Percentiles rank a stretch among this genome's conserved stretches.
These are phyloP conservation scores for Magallana angulata DNA, from an alignment of 1,140 invertebrate species.

Conservation along the genomic window DNA sequence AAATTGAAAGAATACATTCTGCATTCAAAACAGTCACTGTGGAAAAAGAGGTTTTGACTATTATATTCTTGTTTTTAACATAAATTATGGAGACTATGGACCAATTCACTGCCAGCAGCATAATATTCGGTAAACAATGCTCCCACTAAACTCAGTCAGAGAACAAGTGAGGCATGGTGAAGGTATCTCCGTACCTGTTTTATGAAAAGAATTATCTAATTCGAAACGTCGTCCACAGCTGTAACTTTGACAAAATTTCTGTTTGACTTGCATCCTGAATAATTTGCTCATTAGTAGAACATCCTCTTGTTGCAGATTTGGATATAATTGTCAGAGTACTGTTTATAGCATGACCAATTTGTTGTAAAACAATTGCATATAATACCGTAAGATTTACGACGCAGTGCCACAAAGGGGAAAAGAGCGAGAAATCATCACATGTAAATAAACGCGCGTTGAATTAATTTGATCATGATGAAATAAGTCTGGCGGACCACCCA, in stretches of 20 bases:
- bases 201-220: neutral
- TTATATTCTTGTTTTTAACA: too few relatives aligned
- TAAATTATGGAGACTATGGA: too few relatives aligned
- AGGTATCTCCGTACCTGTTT: neutral
- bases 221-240: neutral
- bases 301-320: neutral
- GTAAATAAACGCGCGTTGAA: conserved; percentile 4
- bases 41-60: too few relatives aligned
- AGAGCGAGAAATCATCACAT: conserved; percentile 8
- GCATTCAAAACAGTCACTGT: too few relatives aligned
- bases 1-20: too few relatives aligned
- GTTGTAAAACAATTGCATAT: neutral
- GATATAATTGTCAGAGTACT: conserved; percentile 5
- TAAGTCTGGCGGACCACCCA: neutral
- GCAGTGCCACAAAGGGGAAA: neutral
- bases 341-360: neutral
- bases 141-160: neutral
- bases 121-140: too few relatives aligned
- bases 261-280: neutral
- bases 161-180: neutral
- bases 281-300: neutral
- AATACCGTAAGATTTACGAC: neutral
- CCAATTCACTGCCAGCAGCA: too few relatives aligned
- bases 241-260: neutral
- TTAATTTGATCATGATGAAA: conserved; percentile 34